phyloP scores from a whole-genome alignment of 2,888 invertebrate genomes.

The Hoplodrina blanda region DNA sequence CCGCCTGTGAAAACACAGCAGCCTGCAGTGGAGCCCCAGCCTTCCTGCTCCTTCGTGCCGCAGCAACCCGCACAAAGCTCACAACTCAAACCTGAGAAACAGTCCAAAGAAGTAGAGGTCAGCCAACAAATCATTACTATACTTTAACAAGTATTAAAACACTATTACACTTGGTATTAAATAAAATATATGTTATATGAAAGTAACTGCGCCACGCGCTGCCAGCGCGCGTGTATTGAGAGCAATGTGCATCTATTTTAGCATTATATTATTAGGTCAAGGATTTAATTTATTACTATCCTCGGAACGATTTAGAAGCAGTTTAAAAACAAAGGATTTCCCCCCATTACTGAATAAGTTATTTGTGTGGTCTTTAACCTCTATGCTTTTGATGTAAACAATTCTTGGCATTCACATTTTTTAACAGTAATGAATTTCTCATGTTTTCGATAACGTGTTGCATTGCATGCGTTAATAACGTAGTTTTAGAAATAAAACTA shows the following conservation, averaged over 20 bases:
- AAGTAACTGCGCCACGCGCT: conserved; percentile 79
- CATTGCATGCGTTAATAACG: conserved; percentile 34
- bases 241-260: conserved; percentile 88
- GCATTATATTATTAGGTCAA: conserved; percentile 87
- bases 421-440: conserved; percentile 30
- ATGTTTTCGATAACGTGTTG: conserved; percentile 17
- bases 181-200: conserved; percentile 68
- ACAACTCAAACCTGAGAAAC: conserved; percentile 83
- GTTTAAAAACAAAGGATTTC: conserved; percentile 36
- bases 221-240: conserved; percentile 81
- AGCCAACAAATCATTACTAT: conserved; percentile 72
- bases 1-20: conserved; percentile 66
- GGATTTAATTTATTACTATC: conserved; percentile 78
- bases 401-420: conserved; percentile 7
- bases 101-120: conserved; percentile 88
- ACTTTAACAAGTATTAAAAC: conserved; percentile 62
- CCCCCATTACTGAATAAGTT: conserved; percentile 20
- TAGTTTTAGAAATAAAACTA: conserved; percentile 2
- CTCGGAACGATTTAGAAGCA: conserved; percentile 58
- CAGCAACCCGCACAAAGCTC: conserved; percentile 70
- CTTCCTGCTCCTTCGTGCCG: conserved; percentile 84
- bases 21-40: conserved; percentile 77
- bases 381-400: conserved; percentile 30
- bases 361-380: conserved; percentile 23
- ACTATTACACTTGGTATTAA: conserved; percentile 55